Conservation (phyloP, 2,888 invertebrate species). For the Chaitophorus viminalis region DNA sequence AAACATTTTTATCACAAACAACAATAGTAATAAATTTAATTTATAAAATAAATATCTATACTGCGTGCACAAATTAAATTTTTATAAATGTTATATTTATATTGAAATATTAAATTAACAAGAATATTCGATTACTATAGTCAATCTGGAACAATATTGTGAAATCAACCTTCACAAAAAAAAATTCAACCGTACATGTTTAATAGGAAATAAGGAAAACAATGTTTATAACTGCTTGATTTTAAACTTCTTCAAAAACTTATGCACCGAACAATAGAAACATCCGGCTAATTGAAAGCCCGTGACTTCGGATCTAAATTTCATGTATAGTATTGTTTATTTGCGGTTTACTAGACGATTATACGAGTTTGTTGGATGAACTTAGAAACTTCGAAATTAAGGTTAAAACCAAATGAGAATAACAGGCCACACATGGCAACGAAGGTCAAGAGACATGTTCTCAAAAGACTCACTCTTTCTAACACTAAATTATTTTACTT, state of each 20-base stretch:
- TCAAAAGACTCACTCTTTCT: background rate
- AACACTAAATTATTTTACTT: background rate
- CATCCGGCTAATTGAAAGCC: conserved; percentile 8
- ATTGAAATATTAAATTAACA: background rate
- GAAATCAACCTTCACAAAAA: background rate
- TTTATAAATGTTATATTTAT: too few species aligned
- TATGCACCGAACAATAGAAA: conserved; percentile 12
- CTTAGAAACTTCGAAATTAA: conserved; percentile 35
- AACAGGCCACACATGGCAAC: background rate
- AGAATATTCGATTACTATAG: background rate
- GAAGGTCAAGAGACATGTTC: background rate
- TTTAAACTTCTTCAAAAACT: background rate
- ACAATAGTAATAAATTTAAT: background rate
- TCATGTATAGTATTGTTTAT: conserved; percentile 32
- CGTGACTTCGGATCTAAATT: conserved; percentile 45
- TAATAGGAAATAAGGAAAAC: background rate
- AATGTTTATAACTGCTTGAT: background rate
- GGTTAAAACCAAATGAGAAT: conserved; percentile 6
- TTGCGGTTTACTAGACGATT: conserved; percentile 27
- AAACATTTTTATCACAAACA: too few species aligned
- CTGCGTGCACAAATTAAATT: background rate
- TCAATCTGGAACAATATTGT: background rate
- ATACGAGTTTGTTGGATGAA: conserved; percentile 29
- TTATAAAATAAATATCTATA: background rate
- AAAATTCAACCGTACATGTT: background rate